phyloP scores from a whole-genome alignment of 2,113 vertebrate genomes.

The Pterocles gutturalis region DNA sequence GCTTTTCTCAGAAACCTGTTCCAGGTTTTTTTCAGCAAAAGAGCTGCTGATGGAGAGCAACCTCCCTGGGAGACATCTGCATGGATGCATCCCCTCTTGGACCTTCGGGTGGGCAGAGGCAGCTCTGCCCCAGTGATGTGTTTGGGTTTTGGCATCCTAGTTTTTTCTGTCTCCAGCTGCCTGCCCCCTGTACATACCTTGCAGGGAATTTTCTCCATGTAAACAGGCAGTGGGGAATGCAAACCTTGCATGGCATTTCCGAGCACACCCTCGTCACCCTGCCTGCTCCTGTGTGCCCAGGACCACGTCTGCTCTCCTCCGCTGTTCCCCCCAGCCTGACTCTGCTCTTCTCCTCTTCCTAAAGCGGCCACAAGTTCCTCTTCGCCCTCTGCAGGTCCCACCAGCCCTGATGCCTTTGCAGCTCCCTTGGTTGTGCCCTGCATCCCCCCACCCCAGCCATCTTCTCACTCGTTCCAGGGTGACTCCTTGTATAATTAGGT shows the following conservation, averaged over 20 bases:
- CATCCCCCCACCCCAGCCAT: fast-evolving
- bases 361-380: neutral
- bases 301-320: neutral
- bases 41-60: neutral
- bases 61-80: neutral
- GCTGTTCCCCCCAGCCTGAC: neutral
- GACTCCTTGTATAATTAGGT: conserved; percentile 1
- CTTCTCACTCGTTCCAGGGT: neutral
- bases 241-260: conserved; percentile 50
- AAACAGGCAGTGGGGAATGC: conserved; percentile 44
- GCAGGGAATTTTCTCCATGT: conserved; percentile 46
- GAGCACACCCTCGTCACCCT: neutral
- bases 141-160: neutral
- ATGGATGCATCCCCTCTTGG: neutral
- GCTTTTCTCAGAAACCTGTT: neutral
- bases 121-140: neutral
- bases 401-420: neutral
- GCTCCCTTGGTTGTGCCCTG: neutral
- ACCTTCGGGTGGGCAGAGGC: neutral
- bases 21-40: neutral
- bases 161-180: neutral
- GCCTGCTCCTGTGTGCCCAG: neutral
- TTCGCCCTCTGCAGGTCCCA: neutral
- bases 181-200: neutral
- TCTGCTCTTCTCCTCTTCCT: neutral